Percentiles rank a stretch among this genome's conserved stretches.
Conservation (phyloP, 2,113 vertebrate species). For the Gobiocypris rarus region DNA sequence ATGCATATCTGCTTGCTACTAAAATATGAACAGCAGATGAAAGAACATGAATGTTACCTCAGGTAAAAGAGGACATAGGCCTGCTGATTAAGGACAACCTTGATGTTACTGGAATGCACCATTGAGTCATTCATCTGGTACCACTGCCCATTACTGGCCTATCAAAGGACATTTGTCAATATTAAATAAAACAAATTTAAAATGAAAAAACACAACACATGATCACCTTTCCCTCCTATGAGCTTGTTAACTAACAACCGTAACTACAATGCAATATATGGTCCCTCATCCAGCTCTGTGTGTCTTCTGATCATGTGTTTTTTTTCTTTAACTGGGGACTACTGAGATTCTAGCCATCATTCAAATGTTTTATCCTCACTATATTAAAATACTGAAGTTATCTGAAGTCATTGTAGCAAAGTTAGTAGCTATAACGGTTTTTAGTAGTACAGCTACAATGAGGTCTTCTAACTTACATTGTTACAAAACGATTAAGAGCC, state of each 20-base stretch:
- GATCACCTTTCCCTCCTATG: background rate
- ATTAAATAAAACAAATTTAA: background rate
- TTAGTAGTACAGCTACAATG: too few species aligned
- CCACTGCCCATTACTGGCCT: conserved; percentile 98
- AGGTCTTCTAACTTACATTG: too few species aligned
- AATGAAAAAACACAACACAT: background rate
- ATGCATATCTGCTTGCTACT: background rate
- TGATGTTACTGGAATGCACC: conserved; percentile 91
- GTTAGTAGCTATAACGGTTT: too few species aligned
- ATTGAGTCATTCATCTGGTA: conserved; percentile 96
- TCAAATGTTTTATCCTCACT: background rate
- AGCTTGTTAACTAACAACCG: too few species aligned
- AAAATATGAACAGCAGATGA: background rate
- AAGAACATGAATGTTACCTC: conserved; percentile 72
- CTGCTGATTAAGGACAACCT: conserved; percentile 96
- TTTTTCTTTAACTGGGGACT: background rate
- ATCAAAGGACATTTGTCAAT: conserved; percentile 4
- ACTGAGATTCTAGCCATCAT: background rate
- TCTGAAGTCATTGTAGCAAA: too few species aligned
- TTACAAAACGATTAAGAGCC: too few species aligned
- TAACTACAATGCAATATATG: background rate
- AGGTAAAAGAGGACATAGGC: conserved; percentile 96
- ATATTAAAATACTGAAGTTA: too few species aligned
- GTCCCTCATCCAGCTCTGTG: background rate
- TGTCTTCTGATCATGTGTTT: too few species aligned